A percentile compares a stretch with the other conserved stretches of the same genome.
These are phyloP conservation scores for Falco rusticolus DNA, from an alignment of 2,797 vertebrate species.

Conservation along the genomic window DNA sequence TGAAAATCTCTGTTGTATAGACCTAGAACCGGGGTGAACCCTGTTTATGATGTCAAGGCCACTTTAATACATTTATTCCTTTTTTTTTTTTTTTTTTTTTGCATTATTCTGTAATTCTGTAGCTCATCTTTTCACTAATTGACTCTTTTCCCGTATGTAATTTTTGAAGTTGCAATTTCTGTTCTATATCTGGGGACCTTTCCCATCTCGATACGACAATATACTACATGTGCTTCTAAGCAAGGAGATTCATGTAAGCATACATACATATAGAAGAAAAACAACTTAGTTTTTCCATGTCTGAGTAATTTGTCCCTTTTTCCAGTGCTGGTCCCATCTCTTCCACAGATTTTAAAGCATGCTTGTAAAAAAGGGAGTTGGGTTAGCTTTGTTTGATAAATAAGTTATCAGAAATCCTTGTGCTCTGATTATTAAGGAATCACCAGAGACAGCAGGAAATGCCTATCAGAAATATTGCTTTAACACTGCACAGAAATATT, in stretches of 20 bases:
- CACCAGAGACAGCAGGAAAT: not conserved
- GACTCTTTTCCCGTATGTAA: accelerated
- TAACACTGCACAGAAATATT: not conserved
- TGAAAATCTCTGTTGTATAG: accelerated
- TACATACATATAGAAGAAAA: not conserved
- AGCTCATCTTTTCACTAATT: not conserved
- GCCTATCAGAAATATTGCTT: not conserved
- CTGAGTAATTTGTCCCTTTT: not conserved
- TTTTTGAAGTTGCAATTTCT: not conserved
- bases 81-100: too few relatives aligned
- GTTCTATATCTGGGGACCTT: not conserved
- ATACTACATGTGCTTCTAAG: not conserved
- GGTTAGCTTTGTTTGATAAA: not conserved
- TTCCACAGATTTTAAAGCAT: not conserved
- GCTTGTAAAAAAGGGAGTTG: not conserved
- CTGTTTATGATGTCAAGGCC: not conserved
- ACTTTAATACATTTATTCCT: not conserved
- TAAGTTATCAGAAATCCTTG: not conserved
- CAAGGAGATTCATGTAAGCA: not conserved
- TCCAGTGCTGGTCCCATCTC: not conserved
- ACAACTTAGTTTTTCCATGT: not conserved
- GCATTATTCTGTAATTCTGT: not conserved
- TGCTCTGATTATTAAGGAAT: not conserved
- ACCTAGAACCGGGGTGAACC: not conserved
- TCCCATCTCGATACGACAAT: not conserved